Conservation (phyloP, 2,888 invertebrate species). For the Drosophila prolongata region DNA sequence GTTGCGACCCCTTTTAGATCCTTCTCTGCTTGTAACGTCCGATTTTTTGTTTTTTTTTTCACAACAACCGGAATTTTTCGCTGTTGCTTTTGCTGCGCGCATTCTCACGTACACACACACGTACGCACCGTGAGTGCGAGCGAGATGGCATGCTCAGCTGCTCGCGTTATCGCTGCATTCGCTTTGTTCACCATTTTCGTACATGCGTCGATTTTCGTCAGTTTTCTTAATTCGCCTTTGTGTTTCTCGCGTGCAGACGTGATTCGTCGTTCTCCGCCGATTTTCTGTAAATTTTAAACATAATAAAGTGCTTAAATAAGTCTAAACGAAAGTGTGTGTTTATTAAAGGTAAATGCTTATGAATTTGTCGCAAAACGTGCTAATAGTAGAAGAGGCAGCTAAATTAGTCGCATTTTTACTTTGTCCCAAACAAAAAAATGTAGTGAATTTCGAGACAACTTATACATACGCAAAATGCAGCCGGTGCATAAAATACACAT, state of each 20-base stretch:
- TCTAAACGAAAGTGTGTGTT: constrained; percentile 5
- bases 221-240: constrained; percentile 71
- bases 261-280: constrained; percentile 59
- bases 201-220: constrained; percentile 51
- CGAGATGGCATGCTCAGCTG: constrained; percentile 59
- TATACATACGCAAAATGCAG: constrained; percentile 5
- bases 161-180: constrained; percentile 72
- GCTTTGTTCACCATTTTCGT: constrained; percentile 66
- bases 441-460: constrained; percentile 3
- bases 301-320: constrained; percentile 1
- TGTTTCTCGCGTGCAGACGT: constrained; percentile 76
- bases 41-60: constrained; percentile 60
- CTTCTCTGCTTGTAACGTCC: constrained; percentile 18
- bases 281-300: constrained; percentile 29
- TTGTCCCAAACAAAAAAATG: constrained; percentile 7
- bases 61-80: constrained; percentile 78
- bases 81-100: constrained; percentile 68
- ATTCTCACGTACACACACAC: constrained; percentile 71
- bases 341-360: constrained; percentile 20
- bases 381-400: constrained; percentile 7
- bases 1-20: not conserved
- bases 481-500: constrained; percentile 31
- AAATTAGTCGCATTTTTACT: constrained; percentile 51
- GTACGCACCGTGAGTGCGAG: constrained; percentile 37
- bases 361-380: constrained; percentile 13